Evolutionary conservation across 2,888 invertebrate species (phyloP), one percentile per base, ranked within the genome.

Genomic region (Drosophila paucipuncta): DNA sequence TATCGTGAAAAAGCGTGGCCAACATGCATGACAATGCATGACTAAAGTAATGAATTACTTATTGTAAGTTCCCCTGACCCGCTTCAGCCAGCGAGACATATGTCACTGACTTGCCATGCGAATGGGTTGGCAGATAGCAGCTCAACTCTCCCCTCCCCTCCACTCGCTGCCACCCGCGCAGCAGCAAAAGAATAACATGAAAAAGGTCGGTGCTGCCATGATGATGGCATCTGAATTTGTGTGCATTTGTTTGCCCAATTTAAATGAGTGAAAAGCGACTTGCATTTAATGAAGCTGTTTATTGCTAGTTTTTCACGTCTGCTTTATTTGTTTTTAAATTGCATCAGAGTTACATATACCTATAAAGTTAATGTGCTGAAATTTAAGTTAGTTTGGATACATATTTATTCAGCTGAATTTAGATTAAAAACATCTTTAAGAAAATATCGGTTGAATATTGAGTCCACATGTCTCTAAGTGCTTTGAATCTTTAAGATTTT

Each of bases 41-140:
- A 87, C 88, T 82, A 85, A 87, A 83, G 89, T 87, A 87, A 87
- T 87, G 87, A 87, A 89, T 87, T 87, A 89, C 89, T 89, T 89
- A 68, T 68, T 68, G 68, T 31, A 73, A 83, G 85, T 68, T 68
- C 67, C 61, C 62, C 71, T 52, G 72, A 62, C 71, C 82, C 81
- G 67, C 66, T 50, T 54, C 63, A 39, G 33, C 53, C 67, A 66
- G 61, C 53, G 47, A 78, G 83, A 88, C 84, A 80, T 80, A 88
- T 84, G 83, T 73, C 71, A 55, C 67, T 58, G 59, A 50, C 68
- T 72, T 64, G 49, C 68, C 55, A 54, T 13, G 28, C 63, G 30
- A 50, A 50, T 64, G 41, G 41, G 35, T 52, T 30, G 18, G 3
- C 31, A 53, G n/a, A 52, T 41, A 67, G 55, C 31, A 47, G 47